Evolutionary conservation across 2,113 vertebrate species (phyloP), one percentile per base, ranked within the genome.

Genomic region (Protomyctophum bolini): DNA sequence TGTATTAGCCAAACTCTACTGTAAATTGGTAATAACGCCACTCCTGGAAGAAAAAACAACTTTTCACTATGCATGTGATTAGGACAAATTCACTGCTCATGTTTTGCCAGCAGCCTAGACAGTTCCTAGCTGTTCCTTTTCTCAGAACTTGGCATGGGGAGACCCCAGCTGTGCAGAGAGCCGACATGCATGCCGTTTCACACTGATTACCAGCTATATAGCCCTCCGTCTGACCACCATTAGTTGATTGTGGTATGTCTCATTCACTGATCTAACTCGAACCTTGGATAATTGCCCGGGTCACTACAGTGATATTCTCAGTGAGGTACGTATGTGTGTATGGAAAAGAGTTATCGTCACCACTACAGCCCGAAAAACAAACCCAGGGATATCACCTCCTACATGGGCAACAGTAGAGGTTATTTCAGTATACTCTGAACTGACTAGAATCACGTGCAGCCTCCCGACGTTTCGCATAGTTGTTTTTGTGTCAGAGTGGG

Each of bases 401-500:
- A 41, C 33, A 41, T 41, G 4, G 33, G 33, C 33, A 41, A 41
- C 5, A 41, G 33, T 6, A 41, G 4, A 41, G 33, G 33, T 41
- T 41, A 41, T 68, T 73, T 63, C 61, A 48, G 46, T 51, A 78
- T 51, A 78, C 71, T 66, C 8, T 50, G 8, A 55, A 59, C 48
- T 57, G 64, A 7, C 12, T 10, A 21, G n/a, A 77, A 64, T 75
- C 66, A 63, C 73, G 66, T 33, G 71, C 75, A 68, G 70, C 52
- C 76, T 77, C 5, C 71, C 29, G 68, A 81, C 68, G 76, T 75
- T 21, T 80, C 58, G 63, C 63, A 63, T 21, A 21, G 21, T 75
- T 69, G 64, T 77, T 75, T 81, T 76, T 76, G 48, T 82, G 87
- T 84, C 73, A 77, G 74, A 77, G 66, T 83, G 74, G 61, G 73